A percentile compares a stretch with the other conserved stretches of the same genome.
Evolutionary conservation across 1,140 invertebrate species (phyloP).

Genomic region (Papilio polytes): DNA sequence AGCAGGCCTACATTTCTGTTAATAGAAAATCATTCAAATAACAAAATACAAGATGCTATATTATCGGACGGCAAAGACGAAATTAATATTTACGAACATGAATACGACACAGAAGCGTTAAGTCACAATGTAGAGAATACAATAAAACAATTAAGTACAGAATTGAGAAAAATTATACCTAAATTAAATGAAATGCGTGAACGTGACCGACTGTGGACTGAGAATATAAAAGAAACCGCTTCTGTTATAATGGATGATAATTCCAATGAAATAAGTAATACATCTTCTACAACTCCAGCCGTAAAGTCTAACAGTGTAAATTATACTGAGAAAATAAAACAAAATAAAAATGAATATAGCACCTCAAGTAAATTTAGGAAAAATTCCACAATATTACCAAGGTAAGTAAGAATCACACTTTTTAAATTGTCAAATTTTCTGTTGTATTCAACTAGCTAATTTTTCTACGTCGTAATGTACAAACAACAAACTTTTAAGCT

Average conservation of each 20-base stretch:
- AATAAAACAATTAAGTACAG: constrained; percentile 77
- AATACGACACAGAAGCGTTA: constrained; percentile 72
- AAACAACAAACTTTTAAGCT: constrained; percentile 14
- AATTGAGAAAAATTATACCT: constrained; percentile 78
- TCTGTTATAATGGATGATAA: constrained; percentile 65
- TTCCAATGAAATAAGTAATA: constrained; percentile 65
- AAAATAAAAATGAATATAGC: constrained; percentile 40
- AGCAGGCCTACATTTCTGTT: constrained; percentile 78
- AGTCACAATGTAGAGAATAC: constrained; percentile 77
- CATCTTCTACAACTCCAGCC: constrained; percentile 41
- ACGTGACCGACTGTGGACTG: constrained; percentile 70
- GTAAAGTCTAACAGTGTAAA: constrained; percentile 39
- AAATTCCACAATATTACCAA: constrained; percentile 43
- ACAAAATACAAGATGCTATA: constrained; percentile 82
- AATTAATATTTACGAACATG: constrained; percentile 71
- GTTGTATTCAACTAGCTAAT: neutral
- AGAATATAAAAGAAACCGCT: constrained; percentile 55
- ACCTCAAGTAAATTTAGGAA: constrained; percentile 44
- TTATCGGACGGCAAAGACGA: constrained; percentile 82
- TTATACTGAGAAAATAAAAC: constrained; percentile 33
- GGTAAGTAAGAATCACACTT: constrained; percentile 54
- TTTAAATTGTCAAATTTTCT: neutral
- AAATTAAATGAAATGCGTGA: constrained; percentile 80
- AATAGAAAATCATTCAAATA: constrained; percentile 69
- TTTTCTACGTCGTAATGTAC: neutral